Conservation (phyloP, 2,797 vertebrate species). For the Perodicticus potto region DNA sequence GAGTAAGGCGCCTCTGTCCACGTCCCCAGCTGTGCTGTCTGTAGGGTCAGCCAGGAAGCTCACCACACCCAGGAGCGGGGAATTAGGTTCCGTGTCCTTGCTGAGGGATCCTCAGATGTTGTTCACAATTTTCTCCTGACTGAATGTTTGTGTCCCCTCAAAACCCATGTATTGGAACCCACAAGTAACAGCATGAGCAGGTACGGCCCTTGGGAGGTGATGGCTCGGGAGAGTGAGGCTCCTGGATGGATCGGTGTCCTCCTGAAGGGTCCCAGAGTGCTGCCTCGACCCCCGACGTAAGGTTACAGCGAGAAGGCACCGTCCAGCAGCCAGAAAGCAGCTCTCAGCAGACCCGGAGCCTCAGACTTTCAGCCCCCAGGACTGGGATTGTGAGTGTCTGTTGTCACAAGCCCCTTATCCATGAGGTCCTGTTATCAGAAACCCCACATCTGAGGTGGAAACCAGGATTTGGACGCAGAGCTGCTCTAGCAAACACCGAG, state of each 20-base stretch:
- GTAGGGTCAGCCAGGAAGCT: not conserved
- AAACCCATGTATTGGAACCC: not conserved
- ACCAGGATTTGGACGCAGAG: not conserved
- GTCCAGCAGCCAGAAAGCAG: not conserved
- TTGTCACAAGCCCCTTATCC: not conserved
- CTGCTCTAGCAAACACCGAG: too few relatives aligned
- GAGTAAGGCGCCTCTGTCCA: not conserved
- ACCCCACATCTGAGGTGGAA: too few relatives aligned
- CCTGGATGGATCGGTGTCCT: not conserved
- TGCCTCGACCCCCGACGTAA: fast-evolving
- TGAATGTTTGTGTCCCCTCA: not conserved
- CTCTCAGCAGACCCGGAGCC: not conserved
- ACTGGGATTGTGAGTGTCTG: not conserved
- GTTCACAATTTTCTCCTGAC: not conserved
- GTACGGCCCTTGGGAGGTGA: not conserved
- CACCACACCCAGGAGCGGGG: not conserved
- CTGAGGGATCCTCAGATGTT: not conserved
- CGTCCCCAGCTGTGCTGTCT: not conserved
- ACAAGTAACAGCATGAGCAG: not conserved
- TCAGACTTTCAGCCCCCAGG: not conserved
- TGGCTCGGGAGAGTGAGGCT: not conserved
- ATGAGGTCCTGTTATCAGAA: not conserved
- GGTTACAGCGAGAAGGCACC: too few relatives aligned
- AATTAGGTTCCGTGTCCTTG: not conserved
- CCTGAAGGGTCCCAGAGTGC: not conserved